phyloP scores from a whole-genome alignment of 2,888 invertebrate species.

The Acrocera orbiculus region DNA sequence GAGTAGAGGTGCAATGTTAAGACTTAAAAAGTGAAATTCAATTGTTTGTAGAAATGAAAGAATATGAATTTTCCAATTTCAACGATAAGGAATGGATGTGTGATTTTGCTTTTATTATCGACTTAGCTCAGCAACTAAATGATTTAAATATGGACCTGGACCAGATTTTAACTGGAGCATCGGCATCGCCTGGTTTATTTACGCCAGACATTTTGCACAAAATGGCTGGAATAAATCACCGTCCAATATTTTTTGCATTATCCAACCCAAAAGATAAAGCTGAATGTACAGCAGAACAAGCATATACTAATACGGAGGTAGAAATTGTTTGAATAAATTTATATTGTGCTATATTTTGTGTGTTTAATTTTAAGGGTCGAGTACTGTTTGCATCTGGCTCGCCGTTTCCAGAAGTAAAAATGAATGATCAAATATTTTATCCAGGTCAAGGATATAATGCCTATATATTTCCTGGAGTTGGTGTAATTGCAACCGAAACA shows the following conservation, averaged over 20 bases:
- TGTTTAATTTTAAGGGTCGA: slow-evolving; percentile 73
- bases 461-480: slow-evolving; percentile 93
- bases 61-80: too few species aligned
- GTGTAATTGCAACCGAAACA: slow-evolving; percentile 78
- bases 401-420: slow-evolving; percentile 74
- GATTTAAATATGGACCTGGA: too few species aligned
- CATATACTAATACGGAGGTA: slow-evolving; percentile 84
- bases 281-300: slow-evolving; percentile 94
- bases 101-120: too few species aligned
- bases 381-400: slow-evolving; percentile 92
- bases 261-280: slow-evolving; percentile 97
- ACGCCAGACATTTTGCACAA: slow-evolving; percentile 66
- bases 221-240: slow-evolving; percentile 73
- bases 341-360: too few species aligned
- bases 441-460: slow-evolving; percentile 98
- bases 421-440: slow-evolving; percentile 59
- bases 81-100: too few species aligned
- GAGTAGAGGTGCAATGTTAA: too few species aligned
- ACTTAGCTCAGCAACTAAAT: too few species aligned
- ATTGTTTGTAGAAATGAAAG: too few species aligned
- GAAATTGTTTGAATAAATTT: too few species aligned
- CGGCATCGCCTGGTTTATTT: slow-evolving; percentile 83
- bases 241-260: slow-evolving; percentile 89
- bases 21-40: too few species aligned
- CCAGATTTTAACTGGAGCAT: slow-evolving; percentile 57